Evolutionary conservation across 1,140 invertebrate genomes (phyloP), one percentile per base, ranked within the genome.

Genomic region (Aphelenchoides avenae): DNA sequence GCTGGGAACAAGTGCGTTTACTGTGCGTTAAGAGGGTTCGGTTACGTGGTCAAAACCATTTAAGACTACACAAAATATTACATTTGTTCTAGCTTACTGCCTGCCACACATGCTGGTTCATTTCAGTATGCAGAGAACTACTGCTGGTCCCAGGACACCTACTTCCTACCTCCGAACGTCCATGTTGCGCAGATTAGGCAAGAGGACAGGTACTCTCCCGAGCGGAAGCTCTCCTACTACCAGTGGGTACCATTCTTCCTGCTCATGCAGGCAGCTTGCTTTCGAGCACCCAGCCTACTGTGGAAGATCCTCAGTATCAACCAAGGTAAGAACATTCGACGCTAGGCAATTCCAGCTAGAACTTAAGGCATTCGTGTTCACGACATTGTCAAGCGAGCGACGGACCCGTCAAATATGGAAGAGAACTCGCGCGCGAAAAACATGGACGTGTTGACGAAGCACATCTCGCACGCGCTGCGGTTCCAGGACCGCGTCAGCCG

Each of bases 211-310:
- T 67, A 71, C 43, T 58, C 68, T n/a, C 50, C 55, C 33, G 71
- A 67, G 5, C 50, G 70, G 5, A 61, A 66, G 15, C 59, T 66
- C 27, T 61, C 61, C 2, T 61, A 57, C 52, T 66, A 53, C 30
- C 52, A 81, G 63, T 81, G 80, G 80, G 80, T 81, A 11, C 80
- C 80, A 0, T 78, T 80, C 39, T 70, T 80, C 27, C 58, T 80
- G 6, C 51, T 79, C 3, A 51, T 80, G 11, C 76, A 78, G 30
- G 79, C 79, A 6, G 64, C 78, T n/a, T 64, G 78, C 34, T 80
- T 80, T 66, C 69, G 78, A 30, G 64, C 80, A 26, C 79, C 79
- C 13, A 72, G 71, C 15, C 24, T 63, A 15, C 46, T 66, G 11
- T 44, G 47, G 43, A 51, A 61, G 61, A 27, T 30, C 5, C 34